Base-by-base conservation (phyloP, 2,797 vertebrate species). In the Aplochiton taeniatus region DNA sequence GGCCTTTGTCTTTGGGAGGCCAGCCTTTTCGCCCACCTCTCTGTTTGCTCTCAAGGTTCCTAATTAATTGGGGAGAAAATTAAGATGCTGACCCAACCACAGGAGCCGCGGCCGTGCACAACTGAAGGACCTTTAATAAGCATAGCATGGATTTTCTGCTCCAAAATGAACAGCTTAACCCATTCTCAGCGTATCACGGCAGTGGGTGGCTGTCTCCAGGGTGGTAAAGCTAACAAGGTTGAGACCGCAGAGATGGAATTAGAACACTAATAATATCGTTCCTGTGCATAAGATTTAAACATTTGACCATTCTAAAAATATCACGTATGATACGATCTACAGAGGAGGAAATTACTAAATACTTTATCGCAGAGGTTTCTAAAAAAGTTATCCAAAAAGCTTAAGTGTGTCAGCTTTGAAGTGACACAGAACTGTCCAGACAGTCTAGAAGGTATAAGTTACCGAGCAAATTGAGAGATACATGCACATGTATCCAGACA, bases 371-470 rank as follows among this genome's bases (percentile, higher is more conserved):
- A 81, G 81, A 74, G 60, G 69, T 63, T 80, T 81, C 31, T 31
- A 60, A 78, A 70, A 79, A 80, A 79, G 80, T 80, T 82, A 84
- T 85, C 77, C 62, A 71, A 80, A 73, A 68, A 73, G 75, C 73
- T 82, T 76, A 85, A 82, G 86, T 82, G 51, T 84, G 84, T 80
- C 83, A 78, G 83, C 84, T 83, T 85, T 87, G 83, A 88, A 76
- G 69, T 86, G 85, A 81, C 69, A 72, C 0, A 17, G 73, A 82
- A 81, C 69, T 67, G 77, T 81, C 74, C 68, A 41, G 68, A 71
- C 65, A 70, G 69, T 70, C 74, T 62, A 42, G 48, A 58, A 74
- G 64, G 80, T 77, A 70, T 50, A 53, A 4, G 18, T 53, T 58
- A 16, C 18, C 67, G 20, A 53, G 50, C 69, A 83, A 85, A 87